Percentiles rank a stretch among this genome's conserved stretches.
Evolutionary conservation across 2,113 vertebrate genomes (phyloP).

Genomic region (Neofelis nebulosa): DNA sequence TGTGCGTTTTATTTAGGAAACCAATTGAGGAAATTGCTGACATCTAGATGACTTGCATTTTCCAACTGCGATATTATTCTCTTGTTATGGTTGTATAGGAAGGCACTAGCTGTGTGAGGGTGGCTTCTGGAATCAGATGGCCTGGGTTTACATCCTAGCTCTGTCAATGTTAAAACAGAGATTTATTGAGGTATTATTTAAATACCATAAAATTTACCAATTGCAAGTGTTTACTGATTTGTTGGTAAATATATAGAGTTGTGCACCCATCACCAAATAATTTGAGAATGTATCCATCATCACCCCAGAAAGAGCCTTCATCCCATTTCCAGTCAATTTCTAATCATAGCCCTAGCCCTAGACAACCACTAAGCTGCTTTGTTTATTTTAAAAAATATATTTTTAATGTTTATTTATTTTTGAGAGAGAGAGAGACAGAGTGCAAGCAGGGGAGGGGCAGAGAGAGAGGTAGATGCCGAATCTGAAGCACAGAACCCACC

Average conservation of each 20-base stretch:
- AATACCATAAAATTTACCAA: not conserved
- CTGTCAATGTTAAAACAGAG: not conserved
- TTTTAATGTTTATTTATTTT: no score
- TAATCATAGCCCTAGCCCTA: not conserved
- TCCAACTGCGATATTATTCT: not conserved
- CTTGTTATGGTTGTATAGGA: not conserved
- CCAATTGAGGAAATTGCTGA: not conserved
- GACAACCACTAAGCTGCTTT: not conserved
- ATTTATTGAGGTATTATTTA: not conserved
- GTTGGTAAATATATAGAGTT: not conserved
- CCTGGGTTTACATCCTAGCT: not conserved
- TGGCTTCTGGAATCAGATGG: not conserved
- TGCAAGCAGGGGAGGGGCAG: no score
- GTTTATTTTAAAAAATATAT: no score
- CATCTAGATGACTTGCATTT: not conserved
- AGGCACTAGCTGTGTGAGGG: not conserved
- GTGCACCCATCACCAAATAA: not conserved
- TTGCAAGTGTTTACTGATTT: not conserved
- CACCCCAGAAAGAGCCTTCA: not conserved
- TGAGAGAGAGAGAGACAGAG: no score
- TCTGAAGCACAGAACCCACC: no score
- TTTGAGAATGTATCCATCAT: not conserved
- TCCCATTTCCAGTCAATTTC: not conserved
- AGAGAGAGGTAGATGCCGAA: no score
- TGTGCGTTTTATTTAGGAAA: not conserved